Evolutionary conservation across 2,888 invertebrate species (phyloP).

Genomic region (Danaus chrysippus): DNA sequence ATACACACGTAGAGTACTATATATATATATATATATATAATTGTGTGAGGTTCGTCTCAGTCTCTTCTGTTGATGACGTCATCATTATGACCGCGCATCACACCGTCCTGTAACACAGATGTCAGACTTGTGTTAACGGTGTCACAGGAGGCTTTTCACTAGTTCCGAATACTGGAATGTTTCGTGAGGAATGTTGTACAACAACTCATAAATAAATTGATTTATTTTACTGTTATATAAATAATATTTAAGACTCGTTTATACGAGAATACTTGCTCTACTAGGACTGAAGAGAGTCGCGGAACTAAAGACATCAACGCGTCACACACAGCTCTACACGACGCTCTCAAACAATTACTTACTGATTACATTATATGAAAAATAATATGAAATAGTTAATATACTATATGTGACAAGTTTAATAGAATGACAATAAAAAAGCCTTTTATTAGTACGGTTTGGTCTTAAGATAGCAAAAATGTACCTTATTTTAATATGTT

Average conservation of each 20-base stretch:
- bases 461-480: too few species aligned
- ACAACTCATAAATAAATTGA: neutral
- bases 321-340: neutral
- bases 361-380: too few species aligned
- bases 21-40: too few species aligned
- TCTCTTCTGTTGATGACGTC: neutral
- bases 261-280: too few species aligned
- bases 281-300: neutral
- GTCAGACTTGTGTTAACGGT: neutral
- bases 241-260: neutral
- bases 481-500: too few species aligned
- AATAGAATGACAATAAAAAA: too few species aligned
- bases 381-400: too few species aligned
- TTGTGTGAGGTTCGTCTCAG: neutral
- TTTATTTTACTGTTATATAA: neutral
- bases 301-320: slow-evolving; percentile 5
- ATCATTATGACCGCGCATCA: neutral
- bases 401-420: too few species aligned
- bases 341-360: too few species aligned
- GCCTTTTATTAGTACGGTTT: too few species aligned
- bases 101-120: neutral
- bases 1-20: too few species aligned
- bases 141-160: neutral
- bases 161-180: slow-evolving; percentile 4
- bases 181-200: neutral